A percentile compares a stretch with the other conserved stretches of the same genome.
Evolutionary conservation across 2,113 vertebrate species (phyloP).

Genomic region (Zosterops borbonicus): DNA sequence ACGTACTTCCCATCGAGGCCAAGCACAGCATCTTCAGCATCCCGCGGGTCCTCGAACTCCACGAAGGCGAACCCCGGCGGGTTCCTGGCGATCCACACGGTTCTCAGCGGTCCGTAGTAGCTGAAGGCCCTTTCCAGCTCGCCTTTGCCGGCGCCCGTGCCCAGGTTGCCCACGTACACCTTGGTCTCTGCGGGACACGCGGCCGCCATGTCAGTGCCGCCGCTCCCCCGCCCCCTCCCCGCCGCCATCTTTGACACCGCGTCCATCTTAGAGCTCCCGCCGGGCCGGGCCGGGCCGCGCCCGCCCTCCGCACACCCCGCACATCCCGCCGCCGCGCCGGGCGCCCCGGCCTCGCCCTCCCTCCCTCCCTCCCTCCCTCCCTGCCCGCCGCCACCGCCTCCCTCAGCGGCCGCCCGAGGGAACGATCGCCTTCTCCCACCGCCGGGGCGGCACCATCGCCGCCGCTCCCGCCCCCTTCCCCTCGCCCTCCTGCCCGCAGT

Average conservation of each 20-base stretch:
- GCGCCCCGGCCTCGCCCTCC: too few species aligned
- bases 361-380: not conserved
- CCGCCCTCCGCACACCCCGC: not conserved
- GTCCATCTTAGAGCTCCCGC: not conserved
- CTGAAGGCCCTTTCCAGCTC: constrained; percentile 89
- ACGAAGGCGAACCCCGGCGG: constrained; percentile 88
- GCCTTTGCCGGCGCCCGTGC: constrained; percentile 86
- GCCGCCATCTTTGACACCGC: constrained; percentile 10
- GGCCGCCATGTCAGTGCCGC: not conserved
- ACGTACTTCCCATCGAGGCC: constrained; percentile 84
- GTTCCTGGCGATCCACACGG: constrained; percentile 89
- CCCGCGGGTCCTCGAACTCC: constrained; percentile 82
- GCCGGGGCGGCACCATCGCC: too few species aligned
- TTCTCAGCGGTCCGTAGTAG: constrained; percentile 87
- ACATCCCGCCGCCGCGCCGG: not conserved
- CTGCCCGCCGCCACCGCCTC: too few species aligned
- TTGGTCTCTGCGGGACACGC: constrained; percentile 76
- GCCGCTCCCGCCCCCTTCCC: not conserved
- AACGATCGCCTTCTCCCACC: fast-evolving
- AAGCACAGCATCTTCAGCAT: constrained; percentile 83
- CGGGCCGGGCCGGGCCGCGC: not conserved
- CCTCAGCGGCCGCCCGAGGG: fast-evolving
- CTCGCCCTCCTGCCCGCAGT: fast-evolving
- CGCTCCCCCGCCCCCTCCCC: not conserved
- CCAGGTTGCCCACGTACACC: constrained; percentile 89